Conservation (phyloP, 2,113 vertebrate genomes). For the Lanius collurio region DNA sequence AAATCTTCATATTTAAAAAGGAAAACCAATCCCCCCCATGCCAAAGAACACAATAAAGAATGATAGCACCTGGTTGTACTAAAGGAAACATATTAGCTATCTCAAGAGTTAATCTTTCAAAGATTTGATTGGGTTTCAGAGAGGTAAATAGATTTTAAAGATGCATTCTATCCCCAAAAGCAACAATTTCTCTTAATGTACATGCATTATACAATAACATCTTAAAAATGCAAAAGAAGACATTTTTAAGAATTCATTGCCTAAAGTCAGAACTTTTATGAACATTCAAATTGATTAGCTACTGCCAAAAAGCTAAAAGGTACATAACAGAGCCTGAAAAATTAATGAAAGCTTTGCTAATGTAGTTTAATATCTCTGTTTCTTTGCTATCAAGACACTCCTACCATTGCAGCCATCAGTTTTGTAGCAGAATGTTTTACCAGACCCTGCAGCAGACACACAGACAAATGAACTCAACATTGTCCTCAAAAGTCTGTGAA, state of each 20-base stretch:
- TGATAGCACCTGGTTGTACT: background rate
- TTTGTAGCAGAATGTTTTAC: background rate
- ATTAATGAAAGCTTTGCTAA: background rate
- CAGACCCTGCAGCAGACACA: background rate
- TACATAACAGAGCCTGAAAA: background rate
- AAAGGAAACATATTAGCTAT: background rate
- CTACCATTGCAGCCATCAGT: background rate
- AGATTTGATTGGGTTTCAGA: background rate
- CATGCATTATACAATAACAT: background rate
- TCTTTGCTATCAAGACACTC: background rate
- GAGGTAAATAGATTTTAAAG: background rate
- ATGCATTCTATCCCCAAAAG: background rate
- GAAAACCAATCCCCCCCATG: background rate
- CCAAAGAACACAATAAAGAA: background rate
- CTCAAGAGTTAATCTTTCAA: background rate
- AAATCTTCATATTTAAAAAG: background rate
- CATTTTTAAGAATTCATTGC: background rate
- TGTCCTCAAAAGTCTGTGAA: slow-evolving; percentile 36
- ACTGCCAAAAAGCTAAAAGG: slow-evolving; percentile 2
- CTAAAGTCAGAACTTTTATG: background rate
- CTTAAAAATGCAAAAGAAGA: slow-evolving; percentile 36
- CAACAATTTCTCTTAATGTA: background rate
- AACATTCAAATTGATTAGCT: slow-evolving; percentile 20
- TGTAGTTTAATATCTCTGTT: background rate
- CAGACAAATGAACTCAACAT: background rate